Percentiles rank a stretch among this genome's conserved stretches.
These are phyloP conservation scores for Stichodactyla helianthus DNA, from an alignment of 64 coral and sea anemone genomes.

Conservation along the genomic window DNA sequence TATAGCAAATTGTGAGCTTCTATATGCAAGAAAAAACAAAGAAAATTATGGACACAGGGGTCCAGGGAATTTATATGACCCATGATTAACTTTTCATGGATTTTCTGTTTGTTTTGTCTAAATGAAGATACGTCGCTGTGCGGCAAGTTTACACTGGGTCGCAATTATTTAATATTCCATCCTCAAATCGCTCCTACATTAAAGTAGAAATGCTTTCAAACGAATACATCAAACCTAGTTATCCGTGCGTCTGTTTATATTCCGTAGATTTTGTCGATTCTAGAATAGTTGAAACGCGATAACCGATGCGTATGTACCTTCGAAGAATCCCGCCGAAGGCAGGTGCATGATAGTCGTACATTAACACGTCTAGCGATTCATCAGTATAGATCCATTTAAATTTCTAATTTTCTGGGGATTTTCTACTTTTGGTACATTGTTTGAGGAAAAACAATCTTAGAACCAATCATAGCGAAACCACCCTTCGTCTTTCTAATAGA, in stretches of 20 bases:
- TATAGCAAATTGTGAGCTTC: background rate
- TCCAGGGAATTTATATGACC: background rate
- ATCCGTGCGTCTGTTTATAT: background rate
- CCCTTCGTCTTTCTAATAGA: background rate
- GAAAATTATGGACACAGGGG: background rate
- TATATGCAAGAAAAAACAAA: background rate
- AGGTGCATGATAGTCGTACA: background rate
- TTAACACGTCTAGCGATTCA: conserved; percentile 6
- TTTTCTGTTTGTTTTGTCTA: conserved; percentile 3
- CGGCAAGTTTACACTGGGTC: background rate
- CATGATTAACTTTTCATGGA: background rate
- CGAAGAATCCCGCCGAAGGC: background rate
- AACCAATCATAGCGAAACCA: background rate
- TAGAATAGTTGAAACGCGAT: background rate
- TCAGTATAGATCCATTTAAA: background rate
- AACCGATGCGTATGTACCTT: background rate
- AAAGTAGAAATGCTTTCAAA: background rate
- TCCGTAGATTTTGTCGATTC: background rate
- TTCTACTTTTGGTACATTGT: background rate
- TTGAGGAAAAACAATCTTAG: background rate
- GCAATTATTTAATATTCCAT: background rate
- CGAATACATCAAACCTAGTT: background rate
- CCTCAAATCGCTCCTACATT: background rate
- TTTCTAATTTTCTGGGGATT: background rate
- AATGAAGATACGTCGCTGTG: background rate